phyloP scores from a whole-genome alignment of 2,888 invertebrate genomes.

The Tiphia femorata region DNA sequence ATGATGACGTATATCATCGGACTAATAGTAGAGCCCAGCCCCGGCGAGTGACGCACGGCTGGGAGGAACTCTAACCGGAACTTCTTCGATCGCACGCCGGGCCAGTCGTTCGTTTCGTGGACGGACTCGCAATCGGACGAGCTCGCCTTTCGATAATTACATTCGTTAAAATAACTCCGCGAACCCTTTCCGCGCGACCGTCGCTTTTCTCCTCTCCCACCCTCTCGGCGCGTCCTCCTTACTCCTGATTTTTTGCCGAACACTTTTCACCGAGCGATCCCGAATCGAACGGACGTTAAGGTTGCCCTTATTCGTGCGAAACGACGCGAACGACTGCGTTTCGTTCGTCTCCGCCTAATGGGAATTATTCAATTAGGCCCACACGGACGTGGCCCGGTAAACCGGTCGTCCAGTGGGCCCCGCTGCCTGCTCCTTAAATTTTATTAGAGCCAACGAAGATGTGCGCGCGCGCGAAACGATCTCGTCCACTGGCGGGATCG shows the following conservation, averaged over 20 bases:
- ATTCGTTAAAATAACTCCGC: constrained; percentile 57
- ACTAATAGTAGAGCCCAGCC: constrained; percentile 42
- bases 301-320: constrained; percentile 20
- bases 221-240: too few species aligned
- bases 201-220: constrained; percentile 15
- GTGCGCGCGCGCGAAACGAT: too few species aligned
- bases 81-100: not conserved
- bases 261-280: constrained; percentile 3
- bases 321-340: not conserved
- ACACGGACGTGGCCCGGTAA: too few species aligned
- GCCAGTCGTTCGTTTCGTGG: constrained; percentile 37
- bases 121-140: constrained; percentile 38
- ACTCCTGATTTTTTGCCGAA: constrained; percentile 16
- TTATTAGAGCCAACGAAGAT: too few species aligned
- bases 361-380: constrained; percentile 30
- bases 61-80: not conserved
- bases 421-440: too few species aligned
- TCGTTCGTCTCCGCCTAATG: constrained; percentile 1
- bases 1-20: constrained; percentile 47
- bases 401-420: too few species aligned
- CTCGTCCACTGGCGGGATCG: too few species aligned
- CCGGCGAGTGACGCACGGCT: not conserved
- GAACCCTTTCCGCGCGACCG: constrained; percentile 12
- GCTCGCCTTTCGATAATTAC: constrained; percentile 50
- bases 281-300: constrained; percentile 8